Evolutionary conservation across 2,113 vertebrate species (phyloP).

Genomic region (Mugil cephalus): DNA sequence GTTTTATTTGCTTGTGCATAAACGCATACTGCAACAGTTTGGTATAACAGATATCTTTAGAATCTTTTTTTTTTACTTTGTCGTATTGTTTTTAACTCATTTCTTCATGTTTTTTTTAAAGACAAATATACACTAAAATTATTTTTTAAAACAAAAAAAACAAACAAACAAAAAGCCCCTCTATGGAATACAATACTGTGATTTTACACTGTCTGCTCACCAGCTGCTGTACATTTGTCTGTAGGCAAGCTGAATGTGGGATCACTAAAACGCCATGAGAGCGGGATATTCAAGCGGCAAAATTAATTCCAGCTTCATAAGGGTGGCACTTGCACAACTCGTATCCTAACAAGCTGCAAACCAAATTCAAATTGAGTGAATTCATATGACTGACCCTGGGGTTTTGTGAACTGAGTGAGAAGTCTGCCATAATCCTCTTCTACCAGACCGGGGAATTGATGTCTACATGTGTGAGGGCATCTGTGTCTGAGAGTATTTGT

Average conservation of each 20-base stretch:
- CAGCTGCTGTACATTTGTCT: conserved; percentile 48
- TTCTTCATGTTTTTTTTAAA: background rate
- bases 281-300: conserved; percentile 43
- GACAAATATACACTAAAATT: no score
- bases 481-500: conserved; percentile 11
- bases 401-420: conserved; percentile 49
- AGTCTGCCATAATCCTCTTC: conserved; percentile 46
- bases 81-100: background rate
- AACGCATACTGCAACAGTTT: no score
- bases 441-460: conserved; percentile 41
- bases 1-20: no score
- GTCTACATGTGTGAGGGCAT: conserved; percentile 37
- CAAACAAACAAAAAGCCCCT: background rate
- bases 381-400: conserved; percentile 50
- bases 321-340: conserved; percentile 45
- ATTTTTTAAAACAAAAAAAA: background rate
- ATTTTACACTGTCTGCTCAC: conserved; percentile 21
- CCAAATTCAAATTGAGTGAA: conserved; percentile 56
- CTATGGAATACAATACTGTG: conserved; percentile 13
- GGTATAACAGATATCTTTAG: no score
- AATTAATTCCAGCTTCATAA: conserved; percentile 55
- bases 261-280: conserved; percentile 28
- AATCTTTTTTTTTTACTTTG: background rate
- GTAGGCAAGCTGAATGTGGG: conserved; percentile 26
- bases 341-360: conserved; percentile 51